Base-by-base conservation (phyloP, 2,113 vertebrate genomes). In the Phycodurus eques region DNA sequence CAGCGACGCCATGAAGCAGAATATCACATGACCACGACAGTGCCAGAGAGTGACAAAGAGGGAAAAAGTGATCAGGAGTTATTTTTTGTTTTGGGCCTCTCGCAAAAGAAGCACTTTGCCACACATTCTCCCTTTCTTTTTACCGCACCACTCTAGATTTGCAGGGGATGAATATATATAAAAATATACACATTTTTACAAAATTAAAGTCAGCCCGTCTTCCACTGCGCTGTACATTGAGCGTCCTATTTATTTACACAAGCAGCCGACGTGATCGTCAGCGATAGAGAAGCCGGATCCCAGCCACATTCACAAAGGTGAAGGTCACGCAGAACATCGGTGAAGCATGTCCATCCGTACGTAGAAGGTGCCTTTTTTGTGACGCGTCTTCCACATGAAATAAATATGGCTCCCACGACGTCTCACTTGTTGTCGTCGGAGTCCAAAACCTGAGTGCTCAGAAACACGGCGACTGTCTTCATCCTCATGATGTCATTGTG, bases 101-200 rank as follows among this genome's bases (percentile, higher is more conserved):
- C 12, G 20, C 19, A 65, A 65, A 44, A 27, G 5, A 70, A 75
- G 8, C 42, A 49, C 57, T 51, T 27, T 2, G 27, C 56, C 46
- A 42, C 35, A 42, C 9, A 11, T 44, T 42, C 39, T 31, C n/a
- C 2, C 1, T 53, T 14, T 64, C 15, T 56, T 54, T 59, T 43
- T 2, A 8, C 44, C 13, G 27, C 12, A 39, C 51, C 27, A 6
- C 27, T 51, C 14, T 59, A 8, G 44, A 60, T 78, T 43, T 65
- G 74, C 71, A 83, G 68, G 73, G 61, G 42, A 51, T 44, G 56
- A 74, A 78, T 76, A 79, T 79, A 92, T 92, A 91, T 79, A 92
- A 91, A 92, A 93, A 93, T 90, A 93, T 82, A 89, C 70, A 89
- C 60, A 67, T 76, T 73, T 72, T 86, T 83, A 86, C 80, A 88